These are phyloP conservation scores for Megalops cyprinoides DNA, from an alignment of 2,797 vertebrate genomes.

Conservation along the genomic window DNA sequence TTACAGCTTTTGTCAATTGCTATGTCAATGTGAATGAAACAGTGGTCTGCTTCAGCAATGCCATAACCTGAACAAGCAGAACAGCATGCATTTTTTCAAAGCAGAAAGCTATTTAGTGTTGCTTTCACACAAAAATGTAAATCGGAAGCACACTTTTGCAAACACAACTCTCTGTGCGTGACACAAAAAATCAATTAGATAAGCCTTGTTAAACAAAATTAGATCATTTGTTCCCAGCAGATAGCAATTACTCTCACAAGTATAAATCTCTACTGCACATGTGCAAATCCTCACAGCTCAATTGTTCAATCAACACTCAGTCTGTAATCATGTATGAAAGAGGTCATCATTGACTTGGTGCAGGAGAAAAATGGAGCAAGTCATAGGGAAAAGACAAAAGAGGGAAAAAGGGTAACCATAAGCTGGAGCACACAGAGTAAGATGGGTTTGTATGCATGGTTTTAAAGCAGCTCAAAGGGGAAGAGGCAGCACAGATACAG, in stretches of 20 bases:
- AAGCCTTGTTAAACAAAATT: too few species aligned
- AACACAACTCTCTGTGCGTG: background rate
- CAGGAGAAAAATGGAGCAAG: too few species aligned
- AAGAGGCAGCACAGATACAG: too few species aligned
- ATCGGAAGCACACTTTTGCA: background rate
- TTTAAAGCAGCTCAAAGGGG: too few species aligned
- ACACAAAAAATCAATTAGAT: too few species aligned
- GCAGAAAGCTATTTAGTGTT: background rate
- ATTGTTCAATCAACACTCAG: background rate
- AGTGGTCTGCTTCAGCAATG: background rate
- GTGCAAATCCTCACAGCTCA: background rate
- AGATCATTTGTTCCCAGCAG: background rate
- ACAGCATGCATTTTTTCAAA: background rate
- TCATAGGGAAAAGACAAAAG: too few species aligned
- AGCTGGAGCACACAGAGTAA: background rate
- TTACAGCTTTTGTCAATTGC: constrained; percentile 8
- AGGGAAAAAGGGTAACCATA: too few species aligned
- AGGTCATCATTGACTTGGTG: background rate
- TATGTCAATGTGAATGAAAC: background rate
- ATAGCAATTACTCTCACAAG: background rate
- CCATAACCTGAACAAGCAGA: background rate
- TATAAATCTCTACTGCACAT: background rate
- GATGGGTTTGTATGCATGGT: background rate
- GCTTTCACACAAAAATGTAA: background rate
- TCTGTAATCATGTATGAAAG: background rate